Base-by-base conservation (phyloP, 2,113 vertebrate species). In the Notiomystis cincta region DNA sequence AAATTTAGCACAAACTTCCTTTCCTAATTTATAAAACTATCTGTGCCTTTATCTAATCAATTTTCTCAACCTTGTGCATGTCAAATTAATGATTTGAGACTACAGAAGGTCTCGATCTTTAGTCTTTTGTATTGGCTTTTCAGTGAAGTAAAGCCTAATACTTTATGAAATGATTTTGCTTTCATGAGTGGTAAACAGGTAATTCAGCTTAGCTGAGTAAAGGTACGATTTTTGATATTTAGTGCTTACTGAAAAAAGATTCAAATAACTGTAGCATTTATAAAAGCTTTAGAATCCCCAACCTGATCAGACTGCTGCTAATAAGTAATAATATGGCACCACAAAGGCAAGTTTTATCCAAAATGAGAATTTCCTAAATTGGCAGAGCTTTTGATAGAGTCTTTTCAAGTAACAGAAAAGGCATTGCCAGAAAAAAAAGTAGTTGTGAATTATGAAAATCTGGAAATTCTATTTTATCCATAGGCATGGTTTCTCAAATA, bases 181-280 rank as follows among this genome's bases (percentile, higher is more conserved):
- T 50, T 95, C 38, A 20, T 65, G 64, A 50, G 86, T 87, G 86
- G 89, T 95, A 87, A 97, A 97, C 92, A 93, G 80, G 61, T 97
- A 75, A 87, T 95, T 97, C 93, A 93, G 37, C 35, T 93, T 95
- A 87, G 79, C 77, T 60, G 56, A 91, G 18, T 90, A 78, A 37
- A 94, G 89, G 72, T 97, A 89, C 86, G 95, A 75, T 93, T 96
- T 97, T 95, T 98, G 96, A 84, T 95, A 80, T 92, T 95, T 97
- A 95, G 58, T 89, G 62, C 61, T 95, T 93, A 81, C 89, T 97
- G 91, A 90, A 98, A 97, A 61, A 51, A 73, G 64, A 38, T 82
- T 95, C 87, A 96, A 96, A 75, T 97, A 96, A 84, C 80, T 96
- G 87, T 94, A 91, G 64, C 76, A 69, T 91, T 93, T 96, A 91